Evolutionary conservation across 2,888 invertebrate species (phyloP).

Genomic region (Hoplodrina blanda): DNA sequence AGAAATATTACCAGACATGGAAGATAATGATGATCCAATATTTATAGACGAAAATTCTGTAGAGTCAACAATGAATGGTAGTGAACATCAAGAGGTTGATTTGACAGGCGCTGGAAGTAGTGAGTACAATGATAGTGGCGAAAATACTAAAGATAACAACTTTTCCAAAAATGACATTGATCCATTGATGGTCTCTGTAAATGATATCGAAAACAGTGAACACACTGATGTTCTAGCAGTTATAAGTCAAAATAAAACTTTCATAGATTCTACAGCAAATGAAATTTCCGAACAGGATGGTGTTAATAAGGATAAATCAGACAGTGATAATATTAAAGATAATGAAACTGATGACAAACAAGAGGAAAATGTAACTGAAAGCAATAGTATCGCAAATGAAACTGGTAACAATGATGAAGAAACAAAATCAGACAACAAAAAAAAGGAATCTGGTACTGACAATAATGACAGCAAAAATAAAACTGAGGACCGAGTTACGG

Average conservation of each 20-base stretch:
- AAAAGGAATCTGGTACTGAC: slow-evolving; percentile 25
- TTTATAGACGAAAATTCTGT: slow-evolving; percentile 88
- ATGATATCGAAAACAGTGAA: slow-evolving; percentile 35
- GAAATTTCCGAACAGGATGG: neutral
- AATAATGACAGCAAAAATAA: slow-evolving; percentile 23
- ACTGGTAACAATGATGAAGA: slow-evolving; percentile 36
- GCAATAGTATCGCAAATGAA: slow-evolving; percentile 30
- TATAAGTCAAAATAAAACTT: slow-evolving; percentile 30
- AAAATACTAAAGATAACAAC: slow-evolving; percentile 69
- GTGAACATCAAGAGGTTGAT: slow-evolving; percentile 81
- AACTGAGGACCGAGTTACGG: slow-evolving; percentile 18
- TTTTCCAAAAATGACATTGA: slow-evolving; percentile 43
- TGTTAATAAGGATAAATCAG: slow-evolving; percentile 6
- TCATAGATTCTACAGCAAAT: neutral
- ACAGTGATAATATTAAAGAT: slow-evolving; percentile 9
- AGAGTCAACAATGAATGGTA: slow-evolving; percentile 78
- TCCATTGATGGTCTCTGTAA: slow-evolving; percentile 33
- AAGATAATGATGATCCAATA: slow-evolving; percentile 85
- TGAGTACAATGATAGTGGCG: slow-evolving; percentile 88
- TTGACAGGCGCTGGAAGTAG: slow-evolving; percentile 82
- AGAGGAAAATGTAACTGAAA: slow-evolving; percentile 14
- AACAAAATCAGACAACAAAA: slow-evolving; percentile 23
- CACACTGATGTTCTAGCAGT: slow-evolving; percentile 32
- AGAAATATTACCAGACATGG: slow-evolving; percentile 81
- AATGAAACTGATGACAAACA: slow-evolving; percentile 26